Evolutionary conservation across 2,797 vertebrate genomes (phyloP).

Genomic region (Cichlasoma orientale): DNA sequence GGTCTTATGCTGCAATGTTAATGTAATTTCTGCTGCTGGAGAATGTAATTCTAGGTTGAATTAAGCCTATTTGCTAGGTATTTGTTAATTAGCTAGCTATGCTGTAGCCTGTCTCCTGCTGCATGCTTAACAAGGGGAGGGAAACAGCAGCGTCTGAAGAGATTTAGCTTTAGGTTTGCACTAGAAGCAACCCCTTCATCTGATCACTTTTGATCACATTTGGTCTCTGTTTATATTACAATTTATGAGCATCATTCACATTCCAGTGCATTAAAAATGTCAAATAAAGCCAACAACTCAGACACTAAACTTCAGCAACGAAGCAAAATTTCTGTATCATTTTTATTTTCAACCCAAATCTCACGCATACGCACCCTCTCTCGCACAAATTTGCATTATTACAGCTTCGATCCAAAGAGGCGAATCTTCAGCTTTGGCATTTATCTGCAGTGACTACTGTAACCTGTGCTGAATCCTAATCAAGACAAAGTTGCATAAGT

Average conservation of each 20-base stretch:
- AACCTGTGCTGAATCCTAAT: conserved; percentile 63
- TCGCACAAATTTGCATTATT: neutral
- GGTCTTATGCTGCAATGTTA: neutral
- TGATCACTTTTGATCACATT: no score
- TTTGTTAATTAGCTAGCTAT: neutral
- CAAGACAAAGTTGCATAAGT: conserved; percentile 24
- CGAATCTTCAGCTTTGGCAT: conserved; percentile 11
- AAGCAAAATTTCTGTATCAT: neutral
- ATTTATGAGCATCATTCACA: conserved; percentile 9
- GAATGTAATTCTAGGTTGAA: neutral
- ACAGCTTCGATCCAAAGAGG: neutral
- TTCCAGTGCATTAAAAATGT: neutral
- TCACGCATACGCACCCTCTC: neutral
- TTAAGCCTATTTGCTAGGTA: neutral
- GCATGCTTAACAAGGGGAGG: neutral
- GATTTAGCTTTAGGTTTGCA: neutral
- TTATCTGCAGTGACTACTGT: conserved; percentile 26
- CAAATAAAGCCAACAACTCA: neutral
- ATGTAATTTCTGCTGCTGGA: neutral
- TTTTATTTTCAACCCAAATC: neutral
- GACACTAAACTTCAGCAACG: neutral
- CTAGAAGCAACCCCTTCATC: neutral
- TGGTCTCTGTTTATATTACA: neutral
- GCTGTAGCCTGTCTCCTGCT: neutral
- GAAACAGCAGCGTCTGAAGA: neutral